Base-by-base conservation (phyloP, 2,888 invertebrate genomes). In the Brachylomia viminalis region DNA sequence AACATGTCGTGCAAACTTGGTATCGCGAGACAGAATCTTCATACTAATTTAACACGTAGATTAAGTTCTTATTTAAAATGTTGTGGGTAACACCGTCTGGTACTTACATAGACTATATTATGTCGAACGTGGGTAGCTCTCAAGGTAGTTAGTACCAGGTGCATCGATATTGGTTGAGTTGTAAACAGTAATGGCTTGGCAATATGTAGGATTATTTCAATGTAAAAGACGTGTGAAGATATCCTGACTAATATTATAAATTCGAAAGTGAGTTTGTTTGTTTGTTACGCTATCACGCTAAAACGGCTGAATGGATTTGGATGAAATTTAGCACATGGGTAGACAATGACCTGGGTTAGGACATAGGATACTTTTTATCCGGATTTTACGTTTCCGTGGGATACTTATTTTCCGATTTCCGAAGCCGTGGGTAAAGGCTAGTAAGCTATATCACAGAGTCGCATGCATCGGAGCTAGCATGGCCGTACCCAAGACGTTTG, bases 31-130 rank as follows among this genome's bases (percentile, higher is more conserved):
- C 84, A 45, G 64, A 76, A 86, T 84, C 84, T 86, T 86, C 78
- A 82, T 85, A 83, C 85, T 83, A 80, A 86, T 80, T 86, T 83
- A 75, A 73, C 82, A 74, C 72, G 17, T 83, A 80, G 69, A 79
- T 77, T 77, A 76, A 75, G 71, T 56, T 71, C 74, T 71, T 61
- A 68, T 79, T 82, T 85, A 71, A 77, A 83, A 83, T 77, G 65
- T 84, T 72, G 67, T 27, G 15, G 75, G 54, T 70, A 56, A 54
- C 52, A 70, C 54, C 56, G 75, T 67, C 74, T 74, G 33, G 70
- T 80, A 58, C 65, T 66, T 56, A 61, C 64, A 52, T 33, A 17
- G n/a, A 49, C 27, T 72, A 66, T 58, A 56, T 45, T 72, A 58
- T 65, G 52, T 59, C 27, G 42, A 10, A 42, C 20, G 15, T 27